Conservation (phyloP, 2,888 invertebrate species). For the Cactoblastis cactorum region DNA sequence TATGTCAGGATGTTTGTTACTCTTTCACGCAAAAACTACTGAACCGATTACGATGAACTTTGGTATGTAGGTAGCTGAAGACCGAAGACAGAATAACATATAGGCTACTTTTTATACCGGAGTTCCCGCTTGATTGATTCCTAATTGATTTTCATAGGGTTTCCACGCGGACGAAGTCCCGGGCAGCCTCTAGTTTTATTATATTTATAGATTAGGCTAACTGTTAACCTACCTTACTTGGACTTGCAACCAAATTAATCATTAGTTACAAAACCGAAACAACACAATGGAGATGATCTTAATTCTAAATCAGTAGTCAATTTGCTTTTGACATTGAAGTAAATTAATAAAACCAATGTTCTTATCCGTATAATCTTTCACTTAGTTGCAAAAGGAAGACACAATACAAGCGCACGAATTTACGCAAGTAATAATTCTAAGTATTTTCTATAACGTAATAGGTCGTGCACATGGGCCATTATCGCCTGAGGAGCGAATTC, state of each 20-base stretch:
- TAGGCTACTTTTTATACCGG: too few species aligned
- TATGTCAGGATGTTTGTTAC: too few species aligned
- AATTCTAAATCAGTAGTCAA: conserved; percentile 8
- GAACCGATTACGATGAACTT: too few species aligned
- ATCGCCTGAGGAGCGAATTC: conserved; percentile 23
- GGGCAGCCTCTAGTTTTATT: too few species aligned
- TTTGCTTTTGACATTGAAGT: conserved; percentile 10
- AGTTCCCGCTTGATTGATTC: too few species aligned
- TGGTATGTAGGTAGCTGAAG: too few species aligned
- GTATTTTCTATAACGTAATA: conserved; percentile 23
- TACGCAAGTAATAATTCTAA: conserved; percentile 22
- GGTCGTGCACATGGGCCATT: conserved; percentile 24
- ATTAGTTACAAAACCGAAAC: not conserved
- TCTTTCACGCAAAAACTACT: too few species aligned
- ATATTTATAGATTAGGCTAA: not conserved
- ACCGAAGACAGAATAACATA: too few species aligned
- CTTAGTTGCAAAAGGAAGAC: conserved; percentile 12
- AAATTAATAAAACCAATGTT: conserved; percentile 10
- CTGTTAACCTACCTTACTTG: not conserved
- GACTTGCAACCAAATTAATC: not conserved
- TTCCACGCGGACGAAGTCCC: too few species aligned
- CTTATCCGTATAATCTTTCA: conserved; percentile 12
- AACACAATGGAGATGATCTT: conserved; percentile 1
- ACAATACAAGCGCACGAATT: conserved; percentile 9
- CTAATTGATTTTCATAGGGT: too few species aligned